These are phyloP conservation scores for Dastarcus helophoroides DNA, from an alignment of 2,888 invertebrate genomes.

Conservation along the genomic window DNA sequence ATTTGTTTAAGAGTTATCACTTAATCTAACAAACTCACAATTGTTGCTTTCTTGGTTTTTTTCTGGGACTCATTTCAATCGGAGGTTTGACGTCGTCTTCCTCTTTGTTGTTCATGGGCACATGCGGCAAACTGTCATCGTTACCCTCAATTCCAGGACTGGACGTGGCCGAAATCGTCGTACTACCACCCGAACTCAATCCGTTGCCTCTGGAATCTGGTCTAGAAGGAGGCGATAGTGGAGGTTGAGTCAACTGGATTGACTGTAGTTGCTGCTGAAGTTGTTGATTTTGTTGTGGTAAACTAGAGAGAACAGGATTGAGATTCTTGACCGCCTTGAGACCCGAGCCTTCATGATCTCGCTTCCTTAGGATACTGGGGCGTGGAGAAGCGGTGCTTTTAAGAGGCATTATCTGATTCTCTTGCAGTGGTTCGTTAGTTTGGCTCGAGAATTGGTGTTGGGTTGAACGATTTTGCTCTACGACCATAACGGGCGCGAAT, in stretches of 20 bases:
- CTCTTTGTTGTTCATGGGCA: conserved; percentile 28
- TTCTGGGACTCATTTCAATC: conserved; percentile 64
- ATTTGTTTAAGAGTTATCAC: too few species aligned
- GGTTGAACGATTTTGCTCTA: conserved; percentile 29
- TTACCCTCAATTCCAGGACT: conserved; percentile 59
- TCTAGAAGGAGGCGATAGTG: conserved; percentile 33
- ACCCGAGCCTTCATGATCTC: conserved; percentile 68
- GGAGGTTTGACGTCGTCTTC: conserved; percentile 41
- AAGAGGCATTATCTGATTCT: conserved; percentile 14
- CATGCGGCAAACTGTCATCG: conserved; percentile 36
- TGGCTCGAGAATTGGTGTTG: conserved; percentile 17
- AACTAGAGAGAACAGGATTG: conserved; percentile 33
- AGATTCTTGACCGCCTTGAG: conserved; percentile 54
- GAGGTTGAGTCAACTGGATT: conserved; percentile 19
- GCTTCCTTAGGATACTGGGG: conserved; percentile 77
- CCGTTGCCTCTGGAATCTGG: conserved; percentile 36
- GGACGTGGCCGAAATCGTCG: conserved; percentile 78
- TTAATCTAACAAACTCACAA: conserved; percentile 46
- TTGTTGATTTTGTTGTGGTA: conserved; percentile 18
- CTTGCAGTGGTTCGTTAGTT: conserved; percentile 11
- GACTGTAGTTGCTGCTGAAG: conserved; percentile 12
- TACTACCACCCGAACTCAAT: conserved; percentile 54
- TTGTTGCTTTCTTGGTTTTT: conserved; percentile 84
- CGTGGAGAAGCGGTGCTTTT: conserved; percentile 45
- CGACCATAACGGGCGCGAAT: conserved; percentile 37